Evolutionary conservation across 1,140 invertebrate species (phyloP).

Genomic region (Lepidurus apus): DNA sequence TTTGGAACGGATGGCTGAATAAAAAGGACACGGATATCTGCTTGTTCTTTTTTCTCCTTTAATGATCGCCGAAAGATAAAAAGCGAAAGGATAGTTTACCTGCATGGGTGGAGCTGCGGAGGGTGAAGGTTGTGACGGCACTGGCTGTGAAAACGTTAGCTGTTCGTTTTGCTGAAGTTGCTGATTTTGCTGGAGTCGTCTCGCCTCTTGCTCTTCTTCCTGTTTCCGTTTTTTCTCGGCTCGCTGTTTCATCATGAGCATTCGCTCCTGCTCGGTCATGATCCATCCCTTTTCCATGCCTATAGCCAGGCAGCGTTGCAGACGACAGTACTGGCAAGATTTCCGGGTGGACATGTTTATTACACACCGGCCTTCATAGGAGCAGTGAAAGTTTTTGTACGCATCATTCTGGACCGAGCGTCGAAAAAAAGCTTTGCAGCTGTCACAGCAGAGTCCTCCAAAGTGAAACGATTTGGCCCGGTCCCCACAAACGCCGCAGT

Average conservation of each 20-base stretch:
- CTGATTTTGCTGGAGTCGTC: constrained; percentile 31
- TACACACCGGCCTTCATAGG: constrained; percentile 42
- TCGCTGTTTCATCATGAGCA: constrained; percentile 42
- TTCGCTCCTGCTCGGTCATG: constrained; percentile 47
- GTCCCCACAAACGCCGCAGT: constrained; percentile 47
- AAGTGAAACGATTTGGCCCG: constrained; percentile 46
- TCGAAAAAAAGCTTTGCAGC: constrained; percentile 47
- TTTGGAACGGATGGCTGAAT: too few relatives aligned
- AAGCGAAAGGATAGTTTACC: background rate
- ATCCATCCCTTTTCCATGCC: constrained; percentile 51
- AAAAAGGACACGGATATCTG: background rate
- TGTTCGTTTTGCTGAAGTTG: constrained; percentile 30
- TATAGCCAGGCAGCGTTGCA: constrained; percentile 46
- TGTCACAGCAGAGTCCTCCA: constrained; percentile 46
- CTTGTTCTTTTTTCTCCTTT: background rate
- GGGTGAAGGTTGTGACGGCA: background rate
- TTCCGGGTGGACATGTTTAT: constrained; percentile 43
- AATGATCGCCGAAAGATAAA: background rate
- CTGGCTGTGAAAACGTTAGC: constrained; percentile 12
- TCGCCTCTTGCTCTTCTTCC: constrained; percentile 17
- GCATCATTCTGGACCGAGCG: constrained; percentile 44
- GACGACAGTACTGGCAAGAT: constrained; percentile 44
- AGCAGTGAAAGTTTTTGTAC: constrained; percentile 43
- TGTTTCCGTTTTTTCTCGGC: constrained; percentile 39
- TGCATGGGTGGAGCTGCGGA: background rate